Conservation (phyloP, 2,797 vertebrate species). For the Gadopsis marmoratus region DNA sequence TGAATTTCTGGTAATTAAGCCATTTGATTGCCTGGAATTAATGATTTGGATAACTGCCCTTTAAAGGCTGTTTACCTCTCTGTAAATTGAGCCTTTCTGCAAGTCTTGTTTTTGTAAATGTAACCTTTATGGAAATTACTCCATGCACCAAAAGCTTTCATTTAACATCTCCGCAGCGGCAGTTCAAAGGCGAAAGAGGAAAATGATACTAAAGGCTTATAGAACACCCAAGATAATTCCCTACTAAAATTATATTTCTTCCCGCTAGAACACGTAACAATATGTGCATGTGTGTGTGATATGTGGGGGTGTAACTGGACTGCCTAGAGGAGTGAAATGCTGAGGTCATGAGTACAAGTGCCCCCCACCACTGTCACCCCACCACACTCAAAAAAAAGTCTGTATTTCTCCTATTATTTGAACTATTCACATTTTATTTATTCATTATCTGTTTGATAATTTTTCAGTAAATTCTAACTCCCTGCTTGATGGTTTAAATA, state of each 20-base stretch:
- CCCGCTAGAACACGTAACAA: slow-evolving; percentile 27
- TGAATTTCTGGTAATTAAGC: slow-evolving; percentile 92
- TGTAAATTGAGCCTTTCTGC: slow-evolving; percentile 89
- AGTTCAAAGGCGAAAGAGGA: slow-evolving; percentile 77
- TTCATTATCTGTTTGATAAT: slow-evolving; percentile 14
- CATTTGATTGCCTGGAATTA: slow-evolving; percentile 90
- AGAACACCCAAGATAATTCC: slow-evolving; percentile 69
- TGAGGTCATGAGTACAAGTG: slow-evolving; percentile 6
- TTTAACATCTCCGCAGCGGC: slow-evolving; percentile 75
- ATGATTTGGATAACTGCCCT: slow-evolving; percentile 92
- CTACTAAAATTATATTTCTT: slow-evolving; percentile 63
- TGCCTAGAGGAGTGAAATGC: slow-evolving; percentile 18
- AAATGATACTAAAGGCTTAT: slow-evolving; percentile 69
- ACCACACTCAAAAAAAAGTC: neutral
- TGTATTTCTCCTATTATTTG: neutral
- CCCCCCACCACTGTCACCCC: neutral
- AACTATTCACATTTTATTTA: slow-evolving; percentile 12
- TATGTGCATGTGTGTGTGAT: slow-evolving; percentile 12
- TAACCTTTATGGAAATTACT: slow-evolving; percentile 90
- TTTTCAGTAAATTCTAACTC: slow-evolving; percentile 8
- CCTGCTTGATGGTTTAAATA: neutral
- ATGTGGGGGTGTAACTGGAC: slow-evolving; percentile 4
- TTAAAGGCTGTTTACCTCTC: slow-evolving; percentile 91
- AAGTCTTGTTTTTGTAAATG: slow-evolving; percentile 90
- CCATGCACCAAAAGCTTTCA: slow-evolving; percentile 87